phyloP scores from a whole-genome alignment of 2,888 invertebrate species.

The Seira sanloemensis region DNA sequence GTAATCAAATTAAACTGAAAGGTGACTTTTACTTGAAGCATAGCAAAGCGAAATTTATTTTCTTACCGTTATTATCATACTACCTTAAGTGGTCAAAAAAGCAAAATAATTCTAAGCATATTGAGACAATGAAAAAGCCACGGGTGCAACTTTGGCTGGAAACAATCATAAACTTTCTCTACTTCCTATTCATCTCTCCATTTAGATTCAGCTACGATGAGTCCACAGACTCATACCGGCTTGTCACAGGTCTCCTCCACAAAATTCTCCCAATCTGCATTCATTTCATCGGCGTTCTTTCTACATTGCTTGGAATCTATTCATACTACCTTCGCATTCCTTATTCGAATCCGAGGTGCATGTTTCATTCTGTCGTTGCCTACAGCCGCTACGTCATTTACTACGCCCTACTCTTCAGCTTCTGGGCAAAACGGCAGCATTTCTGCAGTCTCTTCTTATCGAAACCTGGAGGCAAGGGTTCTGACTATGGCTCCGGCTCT shows the following conservation, averaged over 20 bases:
- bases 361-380: conserved; percentile 34
- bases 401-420: conserved; percentile 33
- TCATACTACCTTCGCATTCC: not conserved
- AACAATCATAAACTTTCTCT: conserved; percentile 26
- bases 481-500: too few species aligned
- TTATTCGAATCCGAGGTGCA: conserved; percentile 32
- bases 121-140: too few species aligned
- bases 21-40: too few species aligned
- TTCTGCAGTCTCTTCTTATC: conserved; percentile 27
- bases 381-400: conserved; percentile 50
- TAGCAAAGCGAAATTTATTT: too few species aligned
- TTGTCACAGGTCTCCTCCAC: not conserved
- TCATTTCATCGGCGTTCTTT: conserved; percentile 18
- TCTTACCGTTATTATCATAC: too few species aligned
- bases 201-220: not conserved
- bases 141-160: conserved; percentile 33
- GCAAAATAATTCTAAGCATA: too few species aligned
- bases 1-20: too few species aligned
- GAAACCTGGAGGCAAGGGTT: too few species aligned
- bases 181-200: conserved; percentile 19
- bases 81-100: too few species aligned
- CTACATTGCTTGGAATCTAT: conserved; percentile 14
- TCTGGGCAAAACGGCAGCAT: conserved; percentile 23
- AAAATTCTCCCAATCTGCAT: conserved; percentile 1
- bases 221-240: not conserved